A percentile compares a stretch with the other conserved stretches of the same genome.
Evolutionary conservation across 2,888 invertebrate genomes (phyloP).

Genomic region (Scrobipalpa costella): DNA sequence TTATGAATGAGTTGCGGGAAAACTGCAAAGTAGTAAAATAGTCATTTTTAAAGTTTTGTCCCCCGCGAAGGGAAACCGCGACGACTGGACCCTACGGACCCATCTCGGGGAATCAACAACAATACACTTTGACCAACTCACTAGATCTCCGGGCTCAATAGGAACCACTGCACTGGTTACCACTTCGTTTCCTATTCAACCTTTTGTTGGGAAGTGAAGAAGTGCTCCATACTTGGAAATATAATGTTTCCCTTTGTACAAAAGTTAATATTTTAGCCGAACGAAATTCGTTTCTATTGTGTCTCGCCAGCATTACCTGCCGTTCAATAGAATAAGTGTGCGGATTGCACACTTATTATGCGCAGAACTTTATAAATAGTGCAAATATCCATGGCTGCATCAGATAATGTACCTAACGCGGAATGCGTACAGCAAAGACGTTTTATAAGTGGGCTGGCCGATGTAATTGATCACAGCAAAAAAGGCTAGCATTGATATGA

Average conservation of each 20-base stretch:
- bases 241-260: slow-evolving; percentile 74
- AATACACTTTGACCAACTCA: background rate
- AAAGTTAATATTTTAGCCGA: slow-evolving; percentile 79
- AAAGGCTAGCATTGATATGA: slow-evolving; percentile 34
- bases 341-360: slow-evolving; percentile 67
- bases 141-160: slow-evolving; percentile 39
- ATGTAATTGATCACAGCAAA: slow-evolving; percentile 65
- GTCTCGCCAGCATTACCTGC: slow-evolving; percentile 69
- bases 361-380: slow-evolving; percentile 57
- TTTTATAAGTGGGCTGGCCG: slow-evolving; percentile 62
- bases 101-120: background rate
- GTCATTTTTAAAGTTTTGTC: too few species aligned
- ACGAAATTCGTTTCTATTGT: slow-evolving; percentile 72
- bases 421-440: slow-evolving; percentile 45
- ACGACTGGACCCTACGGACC: too few species aligned
- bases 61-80: too few species aligned
- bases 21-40: too few species aligned
- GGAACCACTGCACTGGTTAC: slow-evolving; percentile 68
- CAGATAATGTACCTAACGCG: slow-evolving; percentile 53
- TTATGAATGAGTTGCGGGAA: too few species aligned
- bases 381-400: slow-evolving; percentile 57
- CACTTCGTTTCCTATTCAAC: slow-evolving; percentile 76
- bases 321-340: slow-evolving; percentile 61
- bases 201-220: slow-evolving; percentile 79
- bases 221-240: slow-evolving; percentile 75